phyloP scores from a whole-genome alignment of 2,113 vertebrate species.

The Pseudonaja textilis region DNA sequence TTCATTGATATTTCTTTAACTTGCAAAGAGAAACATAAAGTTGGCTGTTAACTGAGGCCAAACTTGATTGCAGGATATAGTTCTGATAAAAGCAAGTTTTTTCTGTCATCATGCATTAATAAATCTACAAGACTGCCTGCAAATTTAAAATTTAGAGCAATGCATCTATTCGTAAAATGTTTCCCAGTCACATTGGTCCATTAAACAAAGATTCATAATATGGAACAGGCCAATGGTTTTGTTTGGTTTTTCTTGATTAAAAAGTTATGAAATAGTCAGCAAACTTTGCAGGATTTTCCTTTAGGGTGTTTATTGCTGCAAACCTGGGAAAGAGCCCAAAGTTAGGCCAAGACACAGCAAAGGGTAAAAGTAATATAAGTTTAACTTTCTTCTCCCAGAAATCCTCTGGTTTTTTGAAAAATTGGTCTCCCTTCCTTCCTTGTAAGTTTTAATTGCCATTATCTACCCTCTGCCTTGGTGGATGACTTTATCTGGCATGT shows the following conservation, averaged over 20 bases:
- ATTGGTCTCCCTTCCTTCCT: background rate
- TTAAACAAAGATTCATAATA: background rate
- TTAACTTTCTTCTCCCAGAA: background rate
- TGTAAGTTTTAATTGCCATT: background rate
- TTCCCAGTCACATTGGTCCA: background rate
- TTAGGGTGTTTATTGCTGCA: background rate
- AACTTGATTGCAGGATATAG: background rate
- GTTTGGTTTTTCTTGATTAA: background rate
- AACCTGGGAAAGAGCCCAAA: background rate
- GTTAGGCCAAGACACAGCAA: background rate
- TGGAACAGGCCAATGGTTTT: background rate
- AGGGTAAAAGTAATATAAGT: background rate
- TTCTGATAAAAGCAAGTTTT: background rate
- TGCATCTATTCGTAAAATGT: background rate
- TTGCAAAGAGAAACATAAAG: background rate
- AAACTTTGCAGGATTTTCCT: background rate
- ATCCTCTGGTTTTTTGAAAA: background rate
- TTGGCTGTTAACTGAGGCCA: background rate
- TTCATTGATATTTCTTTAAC: background rate
- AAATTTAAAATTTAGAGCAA: background rate
- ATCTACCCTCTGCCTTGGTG: background rate
- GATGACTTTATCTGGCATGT: background rate
- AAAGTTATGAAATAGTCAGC: background rate
- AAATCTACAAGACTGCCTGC: background rate
- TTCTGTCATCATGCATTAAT: background rate